Percentiles rank a stretch among this genome's conserved stretches.
Conservation (phyloP, 2,797 vertebrate species). For the Lepilemur septentrionalis region DNA sequence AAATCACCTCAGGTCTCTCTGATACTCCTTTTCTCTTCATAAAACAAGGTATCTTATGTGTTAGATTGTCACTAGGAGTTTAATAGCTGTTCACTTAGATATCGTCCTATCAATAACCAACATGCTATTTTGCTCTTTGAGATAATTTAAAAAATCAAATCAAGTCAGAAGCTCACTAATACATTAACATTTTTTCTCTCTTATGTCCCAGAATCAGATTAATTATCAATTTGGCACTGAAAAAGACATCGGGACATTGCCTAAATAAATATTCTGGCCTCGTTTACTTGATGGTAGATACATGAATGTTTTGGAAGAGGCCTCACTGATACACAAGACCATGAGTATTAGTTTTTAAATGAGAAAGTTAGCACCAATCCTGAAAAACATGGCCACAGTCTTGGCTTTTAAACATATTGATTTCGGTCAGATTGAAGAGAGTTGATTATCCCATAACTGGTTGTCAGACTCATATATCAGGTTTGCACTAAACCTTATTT, state of each 20-base stretch:
- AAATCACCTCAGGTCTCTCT: background rate
- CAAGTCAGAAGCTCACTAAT: background rate
- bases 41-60: background rate
- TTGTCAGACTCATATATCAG: slow-evolving; percentile 12
- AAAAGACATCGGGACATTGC: background rate
- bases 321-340: background rate
- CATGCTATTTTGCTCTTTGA: background rate
- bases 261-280: slow-evolving; percentile 12
- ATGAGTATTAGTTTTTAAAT: background rate
- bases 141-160: background rate
- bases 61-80: background rate
- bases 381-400: background rate
- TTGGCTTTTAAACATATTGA: slow-evolving; percentile 36
- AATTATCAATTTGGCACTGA: background rate
- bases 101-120: background rate
- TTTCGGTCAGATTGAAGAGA: slow-evolving; percentile 13
- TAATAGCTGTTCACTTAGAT: background rate
- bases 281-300: background rate
- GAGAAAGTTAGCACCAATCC: background rate
- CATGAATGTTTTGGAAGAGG: background rate
- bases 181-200: background rate
- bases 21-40: background rate
- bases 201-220: slow-evolving; percentile 5
- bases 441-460: slow-evolving; percentile 25
- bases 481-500: background rate